Evolutionary conservation across 2,797 vertebrate species (phyloP).

Genomic region (Crax fasciolata): DNA sequence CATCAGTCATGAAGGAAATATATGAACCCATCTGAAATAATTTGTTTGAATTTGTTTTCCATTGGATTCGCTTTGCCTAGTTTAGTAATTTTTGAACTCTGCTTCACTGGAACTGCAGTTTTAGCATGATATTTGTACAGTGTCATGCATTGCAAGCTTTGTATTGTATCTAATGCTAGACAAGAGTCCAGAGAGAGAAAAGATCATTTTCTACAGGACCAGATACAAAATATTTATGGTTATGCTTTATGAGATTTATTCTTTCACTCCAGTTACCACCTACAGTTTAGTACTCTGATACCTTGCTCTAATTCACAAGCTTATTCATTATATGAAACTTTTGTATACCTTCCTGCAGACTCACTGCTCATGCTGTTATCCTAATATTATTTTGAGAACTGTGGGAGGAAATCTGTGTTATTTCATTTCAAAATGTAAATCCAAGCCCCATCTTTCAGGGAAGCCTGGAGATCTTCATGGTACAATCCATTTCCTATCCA

Average conservation of each 20-base stretch:
- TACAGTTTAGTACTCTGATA: not conserved
- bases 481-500: not conserved
- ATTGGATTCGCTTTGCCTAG: not conserved
- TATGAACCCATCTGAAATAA: not conserved
- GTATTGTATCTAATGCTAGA: not conserved
- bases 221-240: not conserved
- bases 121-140: not conserved
- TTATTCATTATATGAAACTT: not conserved
- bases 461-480: not conserved
- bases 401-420: not conserved
- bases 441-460: not conserved
- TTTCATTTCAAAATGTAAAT: not conserved
- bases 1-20: not conserved
- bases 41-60: slow-evolving; percentile 24
- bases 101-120: not conserved
- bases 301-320: not conserved
- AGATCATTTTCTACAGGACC: not conserved
- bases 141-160: not conserved
- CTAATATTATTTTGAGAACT: not conserved
- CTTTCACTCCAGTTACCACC: not conserved
- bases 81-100: not conserved
- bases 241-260: not conserved
- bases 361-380: not conserved
- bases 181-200: not conserved
- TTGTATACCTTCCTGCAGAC: not conserved